A percentile compares a stretch with the other conserved stretches of the same genome.
phyloP scores from a whole-genome alignment of 2,797 vertebrate species.

The Pipistrellus nathusii region DNA sequence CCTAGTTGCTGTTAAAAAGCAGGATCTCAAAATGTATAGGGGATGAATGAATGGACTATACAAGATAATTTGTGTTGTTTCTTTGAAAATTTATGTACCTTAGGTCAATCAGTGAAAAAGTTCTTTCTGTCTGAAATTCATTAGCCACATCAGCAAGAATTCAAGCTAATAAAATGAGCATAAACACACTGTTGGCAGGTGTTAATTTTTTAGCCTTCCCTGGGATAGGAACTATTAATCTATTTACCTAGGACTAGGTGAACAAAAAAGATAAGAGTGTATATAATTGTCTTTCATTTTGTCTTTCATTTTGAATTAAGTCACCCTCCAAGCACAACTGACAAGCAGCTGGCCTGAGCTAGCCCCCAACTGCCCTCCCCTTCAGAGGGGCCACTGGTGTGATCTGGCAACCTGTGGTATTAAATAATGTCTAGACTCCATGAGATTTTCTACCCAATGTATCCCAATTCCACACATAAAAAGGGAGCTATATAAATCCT shows the following conservation, averaged over 20 bases:
- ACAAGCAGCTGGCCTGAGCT: background rate
- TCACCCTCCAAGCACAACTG: slow-evolving; percentile 52
- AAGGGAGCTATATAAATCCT: slow-evolving; percentile 5
- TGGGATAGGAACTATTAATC: slow-evolving; percentile 46
- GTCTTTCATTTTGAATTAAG: slow-evolving; percentile 49
- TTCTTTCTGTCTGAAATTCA: slow-evolving; percentile 10
- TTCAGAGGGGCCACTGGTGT: background rate
- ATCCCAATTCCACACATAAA: slow-evolving; percentile 29
- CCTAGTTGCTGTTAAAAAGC: background rate
- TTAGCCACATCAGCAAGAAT: slow-evolving; percentile 39
- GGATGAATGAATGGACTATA: background rate
- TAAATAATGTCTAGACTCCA: slow-evolving; percentile 74
- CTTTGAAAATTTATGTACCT: background rate
- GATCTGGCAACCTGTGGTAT: slow-evolving; percentile 46
- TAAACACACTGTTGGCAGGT: slow-evolving; percentile 14
- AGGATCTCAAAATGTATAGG: background rate
- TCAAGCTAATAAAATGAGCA: background rate
- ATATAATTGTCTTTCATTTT: slow-evolving; percentile 47
- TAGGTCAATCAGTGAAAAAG: slow-evolving; percentile 5
- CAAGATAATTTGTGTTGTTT: background rate
- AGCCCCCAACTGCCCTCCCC: too few relatives aligned
- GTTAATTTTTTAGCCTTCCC: background rate
- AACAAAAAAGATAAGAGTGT: slow-evolving; percentile 42
- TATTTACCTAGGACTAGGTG: background rate
- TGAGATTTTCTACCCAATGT: slow-evolving; percentile 42